Conservation (phyloP, 2,888 invertebrate species). For the Colostygia pectinataria region DNA sequence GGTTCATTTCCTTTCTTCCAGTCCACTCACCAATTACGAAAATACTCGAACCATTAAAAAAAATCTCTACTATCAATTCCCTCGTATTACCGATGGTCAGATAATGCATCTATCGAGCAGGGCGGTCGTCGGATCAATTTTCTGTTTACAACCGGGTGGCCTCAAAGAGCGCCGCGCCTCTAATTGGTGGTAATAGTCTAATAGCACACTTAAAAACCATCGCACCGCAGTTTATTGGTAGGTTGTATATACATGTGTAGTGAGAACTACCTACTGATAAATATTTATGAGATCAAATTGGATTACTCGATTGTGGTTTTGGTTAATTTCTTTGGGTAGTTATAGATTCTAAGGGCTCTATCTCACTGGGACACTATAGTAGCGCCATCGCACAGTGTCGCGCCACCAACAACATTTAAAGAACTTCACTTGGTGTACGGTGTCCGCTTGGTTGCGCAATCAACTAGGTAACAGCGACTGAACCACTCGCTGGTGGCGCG, state of each 20-base stretch:
- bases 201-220: constrained; percentile 61
- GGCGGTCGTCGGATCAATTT: constrained; percentile 76
- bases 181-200: constrained; percentile 78
- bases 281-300: constrained; percentile 37
- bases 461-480: too few species aligned
- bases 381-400: too few species aligned
- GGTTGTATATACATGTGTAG: constrained; percentile 33
- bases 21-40: constrained; percentile 3
- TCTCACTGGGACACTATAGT: too few species aligned
- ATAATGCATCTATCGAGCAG: constrained; percentile 48
- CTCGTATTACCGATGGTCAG: constrained; percentile 38
- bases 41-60: constrained; percentile 1
- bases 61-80: constrained; percentile 7
- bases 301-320: constrained; percentile 29
- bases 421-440: too few species aligned
- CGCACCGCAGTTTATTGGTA: constrained; percentile 44
- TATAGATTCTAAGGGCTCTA: too few species aligned
- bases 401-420: too few species aligned
- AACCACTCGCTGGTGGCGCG: too few species aligned
- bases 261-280: constrained; percentile 32
- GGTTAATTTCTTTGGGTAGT: constrained; percentile 7
- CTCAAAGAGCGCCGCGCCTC: constrained; percentile 72
- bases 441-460: too few species aligned
- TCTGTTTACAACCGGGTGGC: constrained; percentile 69
- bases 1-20: background rate